These are phyloP conservation scores for Bombyx mori DNA, from an alignment of 1,140 invertebrate species.

Conservation along the genomic window ASM3026992v2 NC_085131.1:9518001-9518500, in stretches of 20 bases:
- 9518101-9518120: constrained; percentile 84
- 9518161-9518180: constrained; percentile 76
- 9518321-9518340: neutral
- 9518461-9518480: constrained; percentile 1
- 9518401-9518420: too few species aligned
- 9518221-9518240: constrained; percentile 14
- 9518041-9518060: too few species aligned
- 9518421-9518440: too few species aligned
- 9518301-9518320: constrained; percentile 7
- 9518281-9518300: constrained; percentile 79
- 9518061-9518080: too few species aligned
- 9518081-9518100: constrained; percentile 49
- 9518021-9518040: too few species aligned
- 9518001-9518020: too few species aligned
- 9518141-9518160: constrained; percentile 81
- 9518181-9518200: constrained; percentile 60
- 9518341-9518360: too few species aligned
- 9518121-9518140: constrained; percentile 85
- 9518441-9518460: neutral
- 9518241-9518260: constrained; percentile 61
- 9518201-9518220: constrained; percentile 15
- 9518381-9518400: neutral
- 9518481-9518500: constrained; percentile 9
- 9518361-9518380: neutral
- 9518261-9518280: constrained; percentile 82